Conservation (phyloP, 2,888 invertebrate species). For the Iselma pallidipennis region DNA sequence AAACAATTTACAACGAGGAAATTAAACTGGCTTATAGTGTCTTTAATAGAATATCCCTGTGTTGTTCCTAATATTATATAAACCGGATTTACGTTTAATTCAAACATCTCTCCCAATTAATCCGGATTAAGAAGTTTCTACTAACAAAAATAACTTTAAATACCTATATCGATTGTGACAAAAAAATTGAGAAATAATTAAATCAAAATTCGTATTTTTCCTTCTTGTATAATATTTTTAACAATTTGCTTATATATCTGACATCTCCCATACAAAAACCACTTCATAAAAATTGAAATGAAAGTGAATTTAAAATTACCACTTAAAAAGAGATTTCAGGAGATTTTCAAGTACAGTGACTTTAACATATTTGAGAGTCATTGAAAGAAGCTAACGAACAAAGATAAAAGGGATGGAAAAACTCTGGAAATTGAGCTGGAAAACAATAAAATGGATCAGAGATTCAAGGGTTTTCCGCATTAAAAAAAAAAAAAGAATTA, state of each 20-base stretch:
- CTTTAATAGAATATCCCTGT: too few species aligned
- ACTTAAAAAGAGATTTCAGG: not conserved
- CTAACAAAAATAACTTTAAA: not conserved
- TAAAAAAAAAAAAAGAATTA: too few species aligned
- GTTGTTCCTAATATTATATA: too few species aligned
- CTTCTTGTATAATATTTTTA: not conserved
- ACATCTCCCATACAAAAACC: not conserved
- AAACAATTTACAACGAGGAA: too few species aligned
- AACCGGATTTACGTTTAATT: too few species aligned
- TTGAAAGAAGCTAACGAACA: not conserved
- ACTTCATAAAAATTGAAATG: not conserved
- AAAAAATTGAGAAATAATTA: too few species aligned
- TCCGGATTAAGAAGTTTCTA: not conserved
- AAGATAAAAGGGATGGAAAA: not conserved
- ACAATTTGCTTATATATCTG: too few species aligned
- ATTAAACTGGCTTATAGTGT: too few species aligned
- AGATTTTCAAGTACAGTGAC: not conserved
- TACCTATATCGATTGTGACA: not conserved
- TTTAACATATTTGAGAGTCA: not conserved
- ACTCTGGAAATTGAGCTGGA: not conserved
- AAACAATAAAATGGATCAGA: not conserved
- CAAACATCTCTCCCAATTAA: not conserved
- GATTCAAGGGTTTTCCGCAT: too few species aligned
- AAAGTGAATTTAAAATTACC: conserved; percentile 4
- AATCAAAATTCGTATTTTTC: too few species aligned